Conservation (phyloP, 1,140 invertebrate species). For the Drosophila bipectinata region DNA sequence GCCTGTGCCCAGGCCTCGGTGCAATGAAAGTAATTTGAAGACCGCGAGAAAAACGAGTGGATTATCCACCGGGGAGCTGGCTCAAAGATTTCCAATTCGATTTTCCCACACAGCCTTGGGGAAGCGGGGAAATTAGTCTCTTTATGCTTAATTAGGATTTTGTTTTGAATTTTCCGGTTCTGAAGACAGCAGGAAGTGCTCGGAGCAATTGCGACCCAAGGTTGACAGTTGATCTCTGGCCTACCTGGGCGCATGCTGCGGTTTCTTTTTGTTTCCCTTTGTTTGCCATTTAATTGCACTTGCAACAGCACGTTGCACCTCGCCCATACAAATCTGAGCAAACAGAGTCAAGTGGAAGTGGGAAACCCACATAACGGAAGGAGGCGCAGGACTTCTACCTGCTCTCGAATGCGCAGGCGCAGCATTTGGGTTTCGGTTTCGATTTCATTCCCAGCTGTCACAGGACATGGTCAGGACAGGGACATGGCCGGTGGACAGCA, state of each 20-base stretch:
- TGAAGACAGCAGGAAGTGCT: slow-evolving; percentile 51
- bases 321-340: slow-evolving; percentile 61
- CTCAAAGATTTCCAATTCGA: slow-evolving; percentile 67
- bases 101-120: slow-evolving; percentile 59
- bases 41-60: slow-evolving; percentile 64
- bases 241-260: slow-evolving; percentile 72
- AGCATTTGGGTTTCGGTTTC: slow-evolving; percentile 28
- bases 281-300: slow-evolving; percentile 64
- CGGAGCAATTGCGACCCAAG: slow-evolving; percentile 37
- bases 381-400: slow-evolving; percentile 35
- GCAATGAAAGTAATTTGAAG: slow-evolving; percentile 72
- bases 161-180: slow-evolving; percentile 31
- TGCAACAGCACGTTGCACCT: slow-evolving; percentile 32
- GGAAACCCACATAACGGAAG: slow-evolving; percentile 24
- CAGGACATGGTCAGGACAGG: slow-evolving; percentile 30
- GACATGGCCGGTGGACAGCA: slow-evolving; percentile 44
- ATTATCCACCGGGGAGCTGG: slow-evolving; percentile 51
- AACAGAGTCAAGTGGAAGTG: slow-evolving; percentile 61
- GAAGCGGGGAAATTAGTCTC: slow-evolving; percentile 61
- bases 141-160: slow-evolving; percentile 72
- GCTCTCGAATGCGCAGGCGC: slow-evolving; percentile 29
- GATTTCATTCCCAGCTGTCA: slow-evolving; percentile 52
- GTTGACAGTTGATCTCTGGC: slow-evolving; percentile 48
- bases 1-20: slow-evolving; percentile 57
- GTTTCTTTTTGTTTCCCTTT: slow-evolving; percentile 50